Base-by-base conservation (phyloP, 2,797 vertebrate genomes). In the Gallinago stenura region DNA sequence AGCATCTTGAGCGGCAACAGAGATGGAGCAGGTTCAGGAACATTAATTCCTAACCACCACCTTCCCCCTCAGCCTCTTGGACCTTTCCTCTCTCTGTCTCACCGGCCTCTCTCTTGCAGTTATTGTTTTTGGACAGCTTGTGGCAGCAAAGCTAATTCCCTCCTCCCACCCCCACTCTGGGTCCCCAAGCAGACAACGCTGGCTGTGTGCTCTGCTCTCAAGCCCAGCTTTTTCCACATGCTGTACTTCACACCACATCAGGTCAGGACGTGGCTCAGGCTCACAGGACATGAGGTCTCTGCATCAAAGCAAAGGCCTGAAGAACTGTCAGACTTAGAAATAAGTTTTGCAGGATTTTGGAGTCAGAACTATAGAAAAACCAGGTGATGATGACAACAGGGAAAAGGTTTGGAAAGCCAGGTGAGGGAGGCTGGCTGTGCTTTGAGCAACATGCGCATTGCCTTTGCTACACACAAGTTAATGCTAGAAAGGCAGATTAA, bases 401-500 rank as follows among this genome's bases (percentile, higher is more conserved):
- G 65, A 62, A 90, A 92, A 93, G 4, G 8, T 41, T 69, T 53
- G 75, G 35, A 77, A 73, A 93, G 30, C 10, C 30, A 69, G 33
- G 24, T 60, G 35, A 70, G 5, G n/a, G 30, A 50, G 39, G 25
- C 31, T 80, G 86, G 20, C 60, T 88, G 37, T 71, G 51, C 43
- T 73, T 25, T 80, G 56, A 81, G 60, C 53, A 64, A 62, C 31
- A 78, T 61, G 65, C 50, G 37, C n/a, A 17, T 30, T 87, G 72
- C 26, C 50, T 92, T 75, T 87, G 65, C 72, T 72, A 58, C 46
- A n/a, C 12, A 41, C 9, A 46, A 69, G 93, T 96, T 95, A 97
- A 92, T 89, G 60, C 22, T 54, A 88, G 73, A 85, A 87, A 88
- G 64, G 13, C 37, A 78, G 94, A 92, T 97, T 97, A 97, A 97